Evolutionary conservation across 1,140 invertebrate species (phyloP), one percentile per base, ranked within the genome.

Genomic region (Drosophila truncata): DNA sequence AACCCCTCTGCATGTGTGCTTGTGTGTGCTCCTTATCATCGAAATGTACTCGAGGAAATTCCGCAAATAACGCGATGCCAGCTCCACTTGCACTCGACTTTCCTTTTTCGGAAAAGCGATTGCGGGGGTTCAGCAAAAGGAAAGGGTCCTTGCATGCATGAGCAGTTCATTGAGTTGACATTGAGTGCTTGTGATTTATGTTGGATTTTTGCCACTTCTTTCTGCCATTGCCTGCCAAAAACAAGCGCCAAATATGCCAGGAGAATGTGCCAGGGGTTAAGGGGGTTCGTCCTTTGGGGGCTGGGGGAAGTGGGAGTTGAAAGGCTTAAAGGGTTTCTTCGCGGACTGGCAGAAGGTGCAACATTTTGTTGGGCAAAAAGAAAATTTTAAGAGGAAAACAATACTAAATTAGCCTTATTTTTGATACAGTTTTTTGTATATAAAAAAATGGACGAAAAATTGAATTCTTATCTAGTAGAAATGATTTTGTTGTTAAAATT

Each of bases 11-110:
- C 23, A 66, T 55, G 57, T 59, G 47, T 39, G 37, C n/a, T 35
- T n/a, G 1, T 42, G 35, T 23, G 25, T 52, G 60, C 46, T 80
- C 54, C 85, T 90, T 88, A 88, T 88, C 85, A 88, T 85, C 80
- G 85, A 90, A 90, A 90, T 90, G 78, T 90, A 90, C 85, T 90
- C 81, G 80, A 90, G 86, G 54, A 90, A 90, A 90, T 90, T 90
- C 86, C 86, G 54, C 70, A 90, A 90, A 90, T 90, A 72, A 82
- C 86, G 82, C 78, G 84, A 90, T 71, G 85, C 80, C 81, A 65
- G 66, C 66, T 72, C 66, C 80, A 83, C 80, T 65, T 84, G 82
- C 74, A 85, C 47, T 54, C 54, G 52, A 65, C 69, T 74, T 65
- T 49, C 31, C 42, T 20, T 54, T 13, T 20, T 54, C 7, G 52